Conservation (phyloP, 1,140 invertebrate species). For the Papilio xuthus region DNA sequence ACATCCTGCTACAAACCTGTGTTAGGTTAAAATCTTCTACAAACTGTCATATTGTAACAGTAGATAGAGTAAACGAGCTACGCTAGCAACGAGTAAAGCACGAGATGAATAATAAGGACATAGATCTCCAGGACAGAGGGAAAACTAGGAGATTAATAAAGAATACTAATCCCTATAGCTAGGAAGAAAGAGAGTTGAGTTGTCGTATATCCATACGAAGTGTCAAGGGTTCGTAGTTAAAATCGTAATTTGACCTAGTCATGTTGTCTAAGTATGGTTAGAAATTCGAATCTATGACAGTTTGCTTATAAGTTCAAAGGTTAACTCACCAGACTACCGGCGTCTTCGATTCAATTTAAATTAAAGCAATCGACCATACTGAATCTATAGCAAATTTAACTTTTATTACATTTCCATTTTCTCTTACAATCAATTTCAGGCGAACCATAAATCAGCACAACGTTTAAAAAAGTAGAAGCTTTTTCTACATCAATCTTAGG, state of each 20-base stretch:
- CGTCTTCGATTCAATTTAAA: constrained; percentile 16
- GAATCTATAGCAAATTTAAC: constrained; percentile 26
- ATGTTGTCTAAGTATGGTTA: background rate
- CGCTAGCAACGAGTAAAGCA: no score
- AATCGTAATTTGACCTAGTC: no score
- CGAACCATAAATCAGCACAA: constrained; percentile 29
- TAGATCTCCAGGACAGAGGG: no score
- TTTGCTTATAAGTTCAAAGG: background rate
- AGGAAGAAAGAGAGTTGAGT: no score
- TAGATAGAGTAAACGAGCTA: no score
- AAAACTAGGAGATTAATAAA: no score
- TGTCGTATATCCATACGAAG: no score
- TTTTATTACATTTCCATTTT: constrained; percentile 31
- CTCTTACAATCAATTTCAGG: constrained; percentile 33
- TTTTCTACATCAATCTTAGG: constrained; percentile 29
- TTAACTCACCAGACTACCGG: background rate
- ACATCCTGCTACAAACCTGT: background rate
- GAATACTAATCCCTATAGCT: no score
- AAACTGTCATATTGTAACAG: background rate
- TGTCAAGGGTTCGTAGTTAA: no score
- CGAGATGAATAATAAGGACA: no score
- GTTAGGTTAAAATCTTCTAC: background rate
- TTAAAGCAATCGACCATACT: constrained; percentile 17
- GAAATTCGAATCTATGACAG: background rate
- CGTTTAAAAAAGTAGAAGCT: constrained; percentile 35